Base-by-base conservation (phyloP, 2,113 vertebrate genomes). In the Bos javanicus region DNA sequence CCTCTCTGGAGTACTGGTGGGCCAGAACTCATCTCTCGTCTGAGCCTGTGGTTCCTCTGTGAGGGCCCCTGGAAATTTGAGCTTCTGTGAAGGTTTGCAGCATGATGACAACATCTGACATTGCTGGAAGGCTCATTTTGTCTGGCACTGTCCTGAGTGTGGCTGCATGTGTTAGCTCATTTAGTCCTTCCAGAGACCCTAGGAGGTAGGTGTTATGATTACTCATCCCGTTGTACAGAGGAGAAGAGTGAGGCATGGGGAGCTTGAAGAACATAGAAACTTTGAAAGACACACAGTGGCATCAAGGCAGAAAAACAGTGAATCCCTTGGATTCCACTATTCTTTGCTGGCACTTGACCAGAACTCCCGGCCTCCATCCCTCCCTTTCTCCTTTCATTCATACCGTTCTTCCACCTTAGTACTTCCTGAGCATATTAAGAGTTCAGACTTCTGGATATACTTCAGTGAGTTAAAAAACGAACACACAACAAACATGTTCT, bases 41-140 rank as follows among this genome's bases (percentile, higher is more conserved):
- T 64, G 76, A 81, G 26, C 39, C 17, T 13, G 7, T 6, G 59
- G 48, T 2, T 83, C 60, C 74, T 54, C 39, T 85, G 46, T 12
- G 1, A 12, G 81, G 39, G n/a, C 15, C 57, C 19, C 23, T n/a
- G 78, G 87, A 88, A 33, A 3, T 36, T 6, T 6, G 10, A 50
- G 12, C 57, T 30, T 64, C 64, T 50, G 19, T 33, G 43, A 25
- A 43, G 33, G 21, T 7, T 21, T 11, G 16, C 3, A 1, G 52
- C 14, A 1, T 9, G 3, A 2, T 7, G 5, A 23, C 21, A 12
- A 19, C 3, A 28, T 19, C 43, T 17, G 15, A 23, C 39, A 0
- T 6, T 1, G n/a, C 26, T 1, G 0, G 33, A 28, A 28, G 62
- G 21, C 48, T 48, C 9, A 0, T 0, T 54, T 4, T 3, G 57